Evolutionary conservation across 2,888 invertebrate genomes (phyloP).

Genomic region (Xestia xanthographa): DNA sequence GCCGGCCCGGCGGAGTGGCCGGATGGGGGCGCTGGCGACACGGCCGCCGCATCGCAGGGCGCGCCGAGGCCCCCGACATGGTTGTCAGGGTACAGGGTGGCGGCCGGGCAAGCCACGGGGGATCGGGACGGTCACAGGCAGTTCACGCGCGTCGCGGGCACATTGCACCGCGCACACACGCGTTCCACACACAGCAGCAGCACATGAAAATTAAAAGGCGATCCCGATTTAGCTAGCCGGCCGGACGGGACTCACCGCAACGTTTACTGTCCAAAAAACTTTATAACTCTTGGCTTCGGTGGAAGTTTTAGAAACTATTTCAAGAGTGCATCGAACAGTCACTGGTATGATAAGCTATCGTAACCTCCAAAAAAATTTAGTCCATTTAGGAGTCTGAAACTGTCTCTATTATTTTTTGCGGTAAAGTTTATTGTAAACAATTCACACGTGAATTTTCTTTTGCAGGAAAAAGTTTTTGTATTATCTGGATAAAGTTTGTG

Average conservation of each 20-base stretch:
- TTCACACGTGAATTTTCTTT: conserved; percentile 69
- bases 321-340: conserved; percentile 76
- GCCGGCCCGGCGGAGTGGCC: conserved; percentile 96
- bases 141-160: conserved; percentile 90
- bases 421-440: conserved; percentile 61
- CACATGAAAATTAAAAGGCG: conserved; percentile 90
- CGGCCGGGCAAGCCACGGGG: conserved; percentile 95
- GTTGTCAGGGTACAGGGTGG: conserved; percentile 96
- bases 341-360: conserved; percentile 81
- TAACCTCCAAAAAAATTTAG: conserved; percentile 72
- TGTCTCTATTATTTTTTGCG: conserved; percentile 63
- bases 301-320: conserved; percentile 66
- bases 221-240: conserved; percentile 88
- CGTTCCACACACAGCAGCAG: conserved; percentile 86
- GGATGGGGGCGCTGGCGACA: conserved; percentile 95
- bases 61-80: conserved; percentile 92
- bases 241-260: conserved; percentile 83
- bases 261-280: conserved; percentile 75
- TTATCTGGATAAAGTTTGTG: conserved; percentile 59
- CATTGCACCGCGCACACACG: conserved; percentile 89
- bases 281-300: conserved; percentile 57
- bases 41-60: conserved; percentile 92
- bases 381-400: conserved; percentile 66
- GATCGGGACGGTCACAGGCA: conserved; percentile 86
- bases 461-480: conserved; percentile 63